These are phyloP conservation scores for Recurvirostra avosetta DNA, from an alignment of 2,113 vertebrate genomes.

Conservation along the genomic window DNA sequence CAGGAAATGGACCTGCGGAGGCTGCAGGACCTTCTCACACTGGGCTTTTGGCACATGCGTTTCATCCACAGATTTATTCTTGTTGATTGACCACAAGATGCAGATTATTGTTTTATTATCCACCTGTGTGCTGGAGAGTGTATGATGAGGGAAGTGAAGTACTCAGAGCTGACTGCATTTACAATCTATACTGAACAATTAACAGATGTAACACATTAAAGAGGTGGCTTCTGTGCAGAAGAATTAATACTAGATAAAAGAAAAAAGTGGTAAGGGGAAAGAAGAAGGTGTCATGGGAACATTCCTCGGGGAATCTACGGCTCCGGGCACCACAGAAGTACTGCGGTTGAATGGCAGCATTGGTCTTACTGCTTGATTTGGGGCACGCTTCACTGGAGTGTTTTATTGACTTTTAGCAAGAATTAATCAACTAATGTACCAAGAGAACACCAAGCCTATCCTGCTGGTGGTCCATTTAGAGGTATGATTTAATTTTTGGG, in stretches of 20 bases:
- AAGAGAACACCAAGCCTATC: not conserved
- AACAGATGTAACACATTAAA: not conserved
- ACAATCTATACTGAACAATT: not conserved
- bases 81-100: not conserved
- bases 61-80: not conserved
- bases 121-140: not conserved
- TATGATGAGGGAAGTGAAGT: not conserved
- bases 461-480: not conserved
- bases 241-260: not conserved
- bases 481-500: not conserved
- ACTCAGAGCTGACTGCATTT: not conserved
- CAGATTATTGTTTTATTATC: not conserved
- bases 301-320: rapidly evolving
- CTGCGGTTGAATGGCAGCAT: not conserved
- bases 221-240: not conserved
- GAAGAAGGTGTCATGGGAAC: not conserved
- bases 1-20: not conserved
- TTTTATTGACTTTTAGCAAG: not conserved
- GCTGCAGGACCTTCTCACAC: not conserved
- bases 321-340: not conserved
- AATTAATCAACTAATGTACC: not conserved
- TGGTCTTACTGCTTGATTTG: not conserved
- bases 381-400: not conserved
- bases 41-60: not conserved
- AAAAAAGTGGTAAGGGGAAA: not conserved